Percentiles rank a stretch among this genome's conserved stretches.
Conservation (phyloP, 2,888 invertebrate species). For the Neoitamus cyanurus region DNA sequence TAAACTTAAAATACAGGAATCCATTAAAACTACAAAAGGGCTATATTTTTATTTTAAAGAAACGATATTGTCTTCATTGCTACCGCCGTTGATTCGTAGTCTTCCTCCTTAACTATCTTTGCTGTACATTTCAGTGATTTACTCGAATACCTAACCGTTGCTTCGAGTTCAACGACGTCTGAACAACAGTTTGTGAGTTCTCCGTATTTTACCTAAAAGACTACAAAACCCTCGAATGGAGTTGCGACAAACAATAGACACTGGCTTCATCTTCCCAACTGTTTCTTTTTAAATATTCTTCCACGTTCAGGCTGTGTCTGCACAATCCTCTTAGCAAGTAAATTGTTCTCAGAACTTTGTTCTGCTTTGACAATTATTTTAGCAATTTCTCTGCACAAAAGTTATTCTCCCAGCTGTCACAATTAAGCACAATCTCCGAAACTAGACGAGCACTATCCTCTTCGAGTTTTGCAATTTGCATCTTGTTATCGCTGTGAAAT, state of each 20-base stretch:
- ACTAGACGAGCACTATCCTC: not conserved
- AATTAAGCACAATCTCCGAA: not conserved
- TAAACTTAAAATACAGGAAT: too few relatives aligned
- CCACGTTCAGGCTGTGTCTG: not conserved
- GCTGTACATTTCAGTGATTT: too few relatives aligned
- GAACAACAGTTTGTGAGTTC: not conserved
- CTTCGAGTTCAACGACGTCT: not conserved
- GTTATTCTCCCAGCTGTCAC: not conserved
- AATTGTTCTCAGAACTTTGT: not conserved
- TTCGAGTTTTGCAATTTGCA: not conserved
- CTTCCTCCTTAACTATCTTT: too few relatives aligned
- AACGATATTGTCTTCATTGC: too few relatives aligned
- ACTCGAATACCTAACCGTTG: too few relatives aligned
- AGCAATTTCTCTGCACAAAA: not conserved
- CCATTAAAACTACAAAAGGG: too few relatives aligned
- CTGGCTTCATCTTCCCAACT: not conserved
- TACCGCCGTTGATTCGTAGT: too few relatives aligned
- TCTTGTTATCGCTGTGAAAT: not conserved
- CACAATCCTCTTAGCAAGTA: not conserved
- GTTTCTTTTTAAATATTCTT: not conserved
- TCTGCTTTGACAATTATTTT: not conserved
- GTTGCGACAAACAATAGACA: not conserved
- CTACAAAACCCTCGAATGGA: not conserved
- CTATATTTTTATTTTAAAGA: too few relatives aligned
- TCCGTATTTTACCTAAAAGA: not conserved